Evolutionary conservation across 2,888 invertebrate species (phyloP).

Genomic region (Antheraea yamamai): DNA sequence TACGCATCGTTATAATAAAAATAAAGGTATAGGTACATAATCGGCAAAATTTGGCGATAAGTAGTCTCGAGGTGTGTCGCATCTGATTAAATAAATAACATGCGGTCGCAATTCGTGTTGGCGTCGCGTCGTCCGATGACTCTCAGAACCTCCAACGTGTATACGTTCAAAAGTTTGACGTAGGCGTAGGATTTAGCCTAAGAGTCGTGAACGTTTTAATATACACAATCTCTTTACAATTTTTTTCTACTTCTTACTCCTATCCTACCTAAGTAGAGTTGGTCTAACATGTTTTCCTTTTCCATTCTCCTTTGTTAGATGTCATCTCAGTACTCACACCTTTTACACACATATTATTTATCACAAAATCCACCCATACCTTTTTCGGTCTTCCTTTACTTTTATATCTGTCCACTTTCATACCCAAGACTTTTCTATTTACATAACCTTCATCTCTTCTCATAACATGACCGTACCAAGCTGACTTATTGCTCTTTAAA

Average conservation of each 20-base stretch:
- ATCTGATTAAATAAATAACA: conserved; percentile 28
- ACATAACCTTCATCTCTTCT: too few species aligned
- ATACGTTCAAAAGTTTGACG: conserved; percentile 5
- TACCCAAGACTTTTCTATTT: too few species aligned
- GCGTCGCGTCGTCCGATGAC: conserved; percentile 26
- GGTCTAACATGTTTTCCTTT: background rate
- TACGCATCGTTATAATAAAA: background rate
- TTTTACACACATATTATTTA: too few species aligned
- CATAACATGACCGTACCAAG: too few species aligned
- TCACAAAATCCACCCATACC: too few species aligned
- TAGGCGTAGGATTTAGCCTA: background rate
- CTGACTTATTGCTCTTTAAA: too few species aligned
- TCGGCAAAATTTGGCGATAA: conserved; percentile 1
- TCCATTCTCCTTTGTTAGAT: too few species aligned
- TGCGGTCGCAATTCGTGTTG: conserved; percentile 24
- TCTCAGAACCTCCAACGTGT: conserved; percentile 26
- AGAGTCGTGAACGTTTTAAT: background rate
- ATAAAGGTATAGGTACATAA: background rate
- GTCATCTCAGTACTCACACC: too few species aligned
- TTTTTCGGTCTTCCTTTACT: too few species aligned
- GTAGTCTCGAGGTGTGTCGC: conserved; percentile 17
- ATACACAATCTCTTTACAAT: background rate
- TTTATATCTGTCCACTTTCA: too few species aligned
- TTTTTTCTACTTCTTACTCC: background rate
- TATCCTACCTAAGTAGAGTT: background rate